Evolutionary conservation across 2,797 vertebrate species (phyloP), one percentile per base, ranked within the genome.

Genomic region (Melanotaenia parkinsoni): DNA sequence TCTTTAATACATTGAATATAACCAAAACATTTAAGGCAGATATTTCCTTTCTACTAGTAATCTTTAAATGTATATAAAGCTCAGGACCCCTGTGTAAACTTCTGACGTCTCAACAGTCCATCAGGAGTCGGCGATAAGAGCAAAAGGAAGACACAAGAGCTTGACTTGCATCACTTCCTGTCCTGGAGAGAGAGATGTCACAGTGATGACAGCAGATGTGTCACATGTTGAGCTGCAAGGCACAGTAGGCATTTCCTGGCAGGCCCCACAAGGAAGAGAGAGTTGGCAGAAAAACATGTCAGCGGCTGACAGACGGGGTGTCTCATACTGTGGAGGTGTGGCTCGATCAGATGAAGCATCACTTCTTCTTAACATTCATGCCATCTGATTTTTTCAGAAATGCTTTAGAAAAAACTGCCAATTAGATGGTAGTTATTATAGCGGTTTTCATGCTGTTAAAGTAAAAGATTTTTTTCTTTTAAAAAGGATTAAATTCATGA

Each of bases 151-250:
- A 66, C 63, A 62, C 24, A 7, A 20, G 18, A 68, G 58, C 30
- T 38, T 18, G 14, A 35, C 56, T 30, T 32, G 45, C 62, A 20
- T 88, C 83, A 88, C 68, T 77, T 85, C 88, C 84, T 75, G 72
- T 79, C 63, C 77, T 37, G 61, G 66, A 67, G 30, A 61, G 58
- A 18, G 57, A 74, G 53, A 51, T 71, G 77, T 85, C 77, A 3
- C 77, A 3, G 64, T 0, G 20, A 70, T 63, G 77, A 71, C 79
- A 72, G 79, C 65, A 24, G 72, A 63, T 2, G 30, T 72, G 78
- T 83, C 74, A 74, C 74, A 77, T 74, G 83, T 32, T 32, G 69
- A 2, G 0, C 56, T 45, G 69, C 67, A 38, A 65, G 58, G 47
- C 64, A 70, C 30, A 1, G 61, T 6, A 1, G 65, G 37, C 3